These are phyloP conservation scores for Polypterus bichir DNA, from an alignment of 2,113 vertebrate species.

Conservation along the genomic window DNA sequence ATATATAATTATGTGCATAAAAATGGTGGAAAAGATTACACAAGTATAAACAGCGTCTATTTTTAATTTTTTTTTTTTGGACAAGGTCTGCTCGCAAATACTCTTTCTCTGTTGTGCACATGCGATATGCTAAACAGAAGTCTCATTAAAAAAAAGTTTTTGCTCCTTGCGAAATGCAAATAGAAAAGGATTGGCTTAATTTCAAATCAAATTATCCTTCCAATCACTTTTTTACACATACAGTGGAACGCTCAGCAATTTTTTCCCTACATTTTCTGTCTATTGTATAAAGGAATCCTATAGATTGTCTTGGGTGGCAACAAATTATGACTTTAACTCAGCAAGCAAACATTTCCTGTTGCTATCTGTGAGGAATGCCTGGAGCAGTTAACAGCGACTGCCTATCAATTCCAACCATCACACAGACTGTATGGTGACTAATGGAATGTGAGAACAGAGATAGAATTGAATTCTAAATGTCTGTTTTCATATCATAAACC, in stretches of 20 bases:
- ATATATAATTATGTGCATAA: too few species aligned
- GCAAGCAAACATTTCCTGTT: slow-evolving; percentile 33
- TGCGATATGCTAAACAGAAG: neutral
- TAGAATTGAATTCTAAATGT: slow-evolving; percentile 32
- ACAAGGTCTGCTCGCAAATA: too few species aligned
- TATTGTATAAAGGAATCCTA: slow-evolving; percentile 25
- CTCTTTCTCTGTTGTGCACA: too few species aligned
- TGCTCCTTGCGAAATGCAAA: neutral
- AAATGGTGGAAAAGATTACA: too few species aligned
- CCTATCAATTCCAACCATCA: slow-evolving; percentile 33
- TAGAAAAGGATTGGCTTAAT: slow-evolving; percentile 1
- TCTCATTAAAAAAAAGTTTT: neutral
- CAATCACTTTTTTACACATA: neutral
- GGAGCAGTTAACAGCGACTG: slow-evolving; percentile 21
- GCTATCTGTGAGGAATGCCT: slow-evolving; percentile 36
- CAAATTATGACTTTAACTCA: slow-evolving; percentile 37
- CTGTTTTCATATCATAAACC: slow-evolving; percentile 36
- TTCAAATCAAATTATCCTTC: slow-evolving; percentile 6
- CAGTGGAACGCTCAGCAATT: neutral
- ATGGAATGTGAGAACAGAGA: slow-evolving; percentile 35
- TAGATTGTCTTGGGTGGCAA: slow-evolving; percentile 35
- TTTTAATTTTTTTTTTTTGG: too few species aligned
- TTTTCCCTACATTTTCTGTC: neutral
- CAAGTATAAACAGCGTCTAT: too few species aligned
- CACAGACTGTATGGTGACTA: slow-evolving; percentile 32